Conservation (phyloP, 1,140 invertebrate species). For the Macrostomum lignano region DNA sequence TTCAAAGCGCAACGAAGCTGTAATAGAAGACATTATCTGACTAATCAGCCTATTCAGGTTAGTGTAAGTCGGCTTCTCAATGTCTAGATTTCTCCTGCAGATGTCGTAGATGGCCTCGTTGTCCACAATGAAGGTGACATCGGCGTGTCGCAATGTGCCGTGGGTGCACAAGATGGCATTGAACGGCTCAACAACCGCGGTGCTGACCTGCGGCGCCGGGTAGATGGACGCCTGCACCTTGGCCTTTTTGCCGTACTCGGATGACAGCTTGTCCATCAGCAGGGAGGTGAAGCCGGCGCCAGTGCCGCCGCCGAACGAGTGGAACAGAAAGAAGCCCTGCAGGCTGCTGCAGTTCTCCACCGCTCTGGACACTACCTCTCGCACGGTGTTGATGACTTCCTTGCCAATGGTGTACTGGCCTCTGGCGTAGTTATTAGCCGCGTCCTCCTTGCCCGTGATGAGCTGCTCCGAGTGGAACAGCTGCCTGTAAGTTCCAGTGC, state of each 20-base stretch:
- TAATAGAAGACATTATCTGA: slow-evolving; percentile 43
- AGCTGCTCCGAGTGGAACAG: slow-evolving; percentile 33
- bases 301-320: slow-evolving; percentile 46
- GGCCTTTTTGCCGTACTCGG: neutral
- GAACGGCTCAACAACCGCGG: slow-evolving; percentile 20
- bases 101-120: slow-evolving; percentile 5
- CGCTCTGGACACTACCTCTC: slow-evolving; percentile 1
- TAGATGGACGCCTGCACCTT: slow-evolving; percentile 1
- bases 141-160: slow-evolving; percentile 8
- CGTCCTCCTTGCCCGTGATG: slow-evolving; percentile 15
- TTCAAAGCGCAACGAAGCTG: slow-evolving; percentile 46
- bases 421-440: slow-evolving; percentile 34
- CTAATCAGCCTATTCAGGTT: slow-evolving; percentile 5
- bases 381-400: slow-evolving; percentile 6
- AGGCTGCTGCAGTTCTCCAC: slow-evolving; percentile 1
- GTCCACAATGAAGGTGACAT: slow-evolving; percentile 10
- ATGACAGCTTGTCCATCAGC: neutral
- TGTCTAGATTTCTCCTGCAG: slow-evolving; percentile 17
- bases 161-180: slow-evolving; percentile 15
- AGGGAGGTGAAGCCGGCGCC: slow-evolving; percentile 24
- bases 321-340: slow-evolving; percentile 15
- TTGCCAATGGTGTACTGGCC: slow-evolving; percentile 11
- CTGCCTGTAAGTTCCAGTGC: slow-evolving; percentile 33
- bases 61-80: neutral
- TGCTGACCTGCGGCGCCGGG: slow-evolving; percentile 16